Evolutionary conservation across 2,797 vertebrate species (phyloP), one percentile per base, ranked within the genome.

Genomic region (Atherinosoma microstoma): DNA sequence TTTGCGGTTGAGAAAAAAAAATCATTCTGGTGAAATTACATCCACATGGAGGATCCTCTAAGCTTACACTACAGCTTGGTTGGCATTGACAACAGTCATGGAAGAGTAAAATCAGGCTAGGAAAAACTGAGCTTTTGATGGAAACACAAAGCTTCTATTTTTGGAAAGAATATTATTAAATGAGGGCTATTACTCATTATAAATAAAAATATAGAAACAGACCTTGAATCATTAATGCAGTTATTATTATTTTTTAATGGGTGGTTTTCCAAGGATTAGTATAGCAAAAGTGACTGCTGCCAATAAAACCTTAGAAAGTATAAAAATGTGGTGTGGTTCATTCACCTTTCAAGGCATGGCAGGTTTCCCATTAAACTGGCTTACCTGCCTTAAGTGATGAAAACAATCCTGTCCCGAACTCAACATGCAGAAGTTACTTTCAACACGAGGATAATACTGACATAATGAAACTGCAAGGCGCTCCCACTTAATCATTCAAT

Each of bases 1-100:
- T 94, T 94, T 94, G 93, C 74, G 86, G 91, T 87, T 78, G 82
- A 82, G 70, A 74, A 42, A 65, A 65, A 81, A 75, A 68, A 62
- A 84, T 78, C 68, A 82, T 90, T 87, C 86, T 73, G 87, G 85
- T 93, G 84, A 94, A 95, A 95, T 93, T 88, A 87, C 91, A 94
- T 93, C 92, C 93, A 94, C 90, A 93, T 95, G 93, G 90, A 76
- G 82, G 83, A 85, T 84, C 73, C 83, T 89, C 77, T 75, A 73
- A 84, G 87, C 79, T 83, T 24, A 60, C 66, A 67, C 70, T 84
- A 72, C 79, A 85, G 88, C 76, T 70, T 3, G 54, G 76, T 82
- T 92, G 88, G 87, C 87, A 87, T 36, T 68, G 80, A 83, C 81
- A 72, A 71, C 72, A 76, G 84, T 68, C 81, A 76, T 76, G 76